These are phyloP conservation scores for Carcharodon carcharias DNA, from an alignment of 2,797 vertebrate species.

Conservation along the genomic window DNA sequence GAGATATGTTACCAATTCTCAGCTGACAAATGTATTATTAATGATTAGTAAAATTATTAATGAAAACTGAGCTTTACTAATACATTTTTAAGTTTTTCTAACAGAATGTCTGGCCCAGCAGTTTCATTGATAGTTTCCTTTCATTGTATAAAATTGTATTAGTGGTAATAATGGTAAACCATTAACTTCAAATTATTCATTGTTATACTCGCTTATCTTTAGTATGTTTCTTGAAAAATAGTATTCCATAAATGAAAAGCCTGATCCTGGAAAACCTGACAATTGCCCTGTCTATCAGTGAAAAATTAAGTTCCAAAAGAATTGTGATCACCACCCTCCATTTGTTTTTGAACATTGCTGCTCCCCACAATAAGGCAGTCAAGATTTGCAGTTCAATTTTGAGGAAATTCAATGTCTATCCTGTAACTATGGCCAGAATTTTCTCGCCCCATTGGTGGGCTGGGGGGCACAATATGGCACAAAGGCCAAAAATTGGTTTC, in stretches of 20 bases:
- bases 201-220: background rate
- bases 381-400: no score
- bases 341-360: background rate
- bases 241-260: background rate
- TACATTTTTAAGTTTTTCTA: background rate
- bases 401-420: no score
- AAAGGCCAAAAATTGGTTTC: no score
- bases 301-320: background rate
- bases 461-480: no score
- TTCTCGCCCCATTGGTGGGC: no score
- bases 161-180: background rate
- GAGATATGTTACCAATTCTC: background rate
- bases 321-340: background rate
- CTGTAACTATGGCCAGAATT: no score
- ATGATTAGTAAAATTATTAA: background rate
- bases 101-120: background rate
- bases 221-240: background rate
- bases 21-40: background rate
- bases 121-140: background rate
- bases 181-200: background rate
- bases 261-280: background rate
- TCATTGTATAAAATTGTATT: background rate
- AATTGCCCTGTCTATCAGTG: background rate
- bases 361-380: background rate
- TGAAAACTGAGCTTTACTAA: background rate